Base-by-base conservation (phyloP, 2,888 invertebrate species). In the Carabus problematicus region DNA sequence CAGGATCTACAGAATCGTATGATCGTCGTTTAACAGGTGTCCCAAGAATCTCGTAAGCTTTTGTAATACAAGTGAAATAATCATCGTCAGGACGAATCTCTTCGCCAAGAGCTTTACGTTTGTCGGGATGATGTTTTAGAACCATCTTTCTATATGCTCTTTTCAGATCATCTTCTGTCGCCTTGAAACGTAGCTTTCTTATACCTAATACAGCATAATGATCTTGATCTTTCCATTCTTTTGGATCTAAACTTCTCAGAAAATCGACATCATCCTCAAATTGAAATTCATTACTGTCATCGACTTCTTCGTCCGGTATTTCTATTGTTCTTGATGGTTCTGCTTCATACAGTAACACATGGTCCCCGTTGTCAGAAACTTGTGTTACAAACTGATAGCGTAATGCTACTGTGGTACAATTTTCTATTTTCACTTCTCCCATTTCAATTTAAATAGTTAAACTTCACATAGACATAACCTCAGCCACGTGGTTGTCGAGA, bases 61-160 rank as follows among this genome's bases (percentile, higher is more conserved):
- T 94, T 0, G 98, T 98, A 75, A 99, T 99, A 80, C 98, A 98
- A 0, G 97, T 96, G 82, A 98, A 99, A 82, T 98, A 98, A 83
- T 98, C 98, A 77, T 96, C 94, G 75, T 97, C 97, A 3, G 91
- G 88, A 72, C 91, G 88, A 42, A 95, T 88, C 74, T 94, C 93
- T 81, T 96, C 94, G 2, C 96, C 96, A 78, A 90, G 87, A 3
- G 92, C 93, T 85, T 94, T 93, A 75, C 98, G 89, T 82, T 99
- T 99, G 81, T 99, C 99, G 0, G 99, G 99, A 84, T 99, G 99
- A 81, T 99, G 98, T 77, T 91, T 91, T 63, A 99, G 84, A 58
- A 97, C 95, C 83, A 93, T 93, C 78, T 89, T 91, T 72, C 92
- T 87, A 88, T 97, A 98, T 19, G 97, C 96, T 77, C 91, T 90